phyloP scores from a whole-genome alignment of 2,113 vertebrate genomes.

The Paramormyrops kingsleyae region DNA sequence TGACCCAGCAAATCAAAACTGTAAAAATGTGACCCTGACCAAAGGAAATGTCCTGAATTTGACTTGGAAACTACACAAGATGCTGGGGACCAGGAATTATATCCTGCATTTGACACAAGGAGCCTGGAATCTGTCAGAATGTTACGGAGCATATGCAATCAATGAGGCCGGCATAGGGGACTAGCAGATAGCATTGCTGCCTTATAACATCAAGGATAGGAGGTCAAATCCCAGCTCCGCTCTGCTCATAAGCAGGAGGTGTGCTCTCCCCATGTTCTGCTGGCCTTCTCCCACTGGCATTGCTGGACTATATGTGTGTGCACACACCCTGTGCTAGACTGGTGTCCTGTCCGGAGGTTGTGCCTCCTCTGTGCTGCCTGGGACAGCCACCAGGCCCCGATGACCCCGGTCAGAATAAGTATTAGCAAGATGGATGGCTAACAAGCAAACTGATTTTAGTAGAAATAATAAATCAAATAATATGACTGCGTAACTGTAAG shows the following conservation, averaged over 20 bases:
- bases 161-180: not conserved
- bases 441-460: not conserved
- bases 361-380: not conserved
- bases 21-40: not conserved
- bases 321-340: not conserved
- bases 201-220: not conserved
- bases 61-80: not conserved
- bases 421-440: not conserved
- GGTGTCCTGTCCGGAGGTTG: not conserved
- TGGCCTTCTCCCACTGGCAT: not conserved
- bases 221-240: not conserved
- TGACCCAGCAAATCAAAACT: slow-evolving; percentile 8
- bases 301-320: not conserved
- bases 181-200: not conserved
- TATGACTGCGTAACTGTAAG: not conserved
- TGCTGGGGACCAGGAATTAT: not conserved
- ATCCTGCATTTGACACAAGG: not conserved
- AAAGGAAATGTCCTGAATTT: not conserved
- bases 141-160: not conserved
- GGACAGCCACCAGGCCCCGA: not conserved
- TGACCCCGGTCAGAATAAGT: not conserved
- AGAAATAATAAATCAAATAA: not conserved
- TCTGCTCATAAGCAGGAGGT: not conserved
- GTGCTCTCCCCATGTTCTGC: not conserved
- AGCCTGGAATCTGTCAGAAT: not conserved